Conservation (phyloP, 2,113 vertebrate species). For the Planiliza haematocheilus region DNA sequence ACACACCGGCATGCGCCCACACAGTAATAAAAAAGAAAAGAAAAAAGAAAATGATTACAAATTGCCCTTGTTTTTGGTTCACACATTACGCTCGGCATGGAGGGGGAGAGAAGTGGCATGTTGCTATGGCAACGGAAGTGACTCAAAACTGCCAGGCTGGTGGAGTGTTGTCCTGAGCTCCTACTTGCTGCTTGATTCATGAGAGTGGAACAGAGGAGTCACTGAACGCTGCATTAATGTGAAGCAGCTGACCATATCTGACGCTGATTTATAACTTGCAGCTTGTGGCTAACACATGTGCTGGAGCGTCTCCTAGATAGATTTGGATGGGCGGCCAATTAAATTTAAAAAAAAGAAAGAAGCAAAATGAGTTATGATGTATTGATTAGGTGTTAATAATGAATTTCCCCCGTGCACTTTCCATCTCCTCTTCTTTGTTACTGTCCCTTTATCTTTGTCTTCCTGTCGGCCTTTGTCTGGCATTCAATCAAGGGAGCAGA, state of each 20-base stretch:
- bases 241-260: conserved; percentile 62
- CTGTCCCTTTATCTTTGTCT: conserved; percentile 6
- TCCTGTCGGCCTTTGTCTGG: conserved; percentile 32
- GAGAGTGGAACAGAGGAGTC: conserved; percentile 40
- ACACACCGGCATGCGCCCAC: neutral
- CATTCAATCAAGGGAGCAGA: conserved; percentile 56
- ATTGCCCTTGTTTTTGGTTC: conserved; percentile 32
- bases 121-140: conserved; percentile 61
- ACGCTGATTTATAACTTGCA: conserved; percentile 32
- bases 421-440: neutral
- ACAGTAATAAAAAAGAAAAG: neutral
- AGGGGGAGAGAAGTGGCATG: conserved; percentile 13
- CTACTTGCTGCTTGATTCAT: conserved; percentile 49
- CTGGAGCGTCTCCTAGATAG: conserved; percentile 19
- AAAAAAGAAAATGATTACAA: conserved; percentile 14
- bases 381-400: neutral
- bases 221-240: conserved; percentile 48
- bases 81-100: conserved; percentile 30
- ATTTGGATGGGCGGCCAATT: neutral
- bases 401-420: neutral
- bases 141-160: conserved; percentile 54
- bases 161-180: conserved; percentile 42
- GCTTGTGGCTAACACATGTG: conserved; percentile 53
- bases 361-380: neutral
- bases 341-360: conserved; percentile 23